phyloP scores from a whole-genome alignment of 2,113 vertebrate genomes.

The Anhinga rufa region DNA sequence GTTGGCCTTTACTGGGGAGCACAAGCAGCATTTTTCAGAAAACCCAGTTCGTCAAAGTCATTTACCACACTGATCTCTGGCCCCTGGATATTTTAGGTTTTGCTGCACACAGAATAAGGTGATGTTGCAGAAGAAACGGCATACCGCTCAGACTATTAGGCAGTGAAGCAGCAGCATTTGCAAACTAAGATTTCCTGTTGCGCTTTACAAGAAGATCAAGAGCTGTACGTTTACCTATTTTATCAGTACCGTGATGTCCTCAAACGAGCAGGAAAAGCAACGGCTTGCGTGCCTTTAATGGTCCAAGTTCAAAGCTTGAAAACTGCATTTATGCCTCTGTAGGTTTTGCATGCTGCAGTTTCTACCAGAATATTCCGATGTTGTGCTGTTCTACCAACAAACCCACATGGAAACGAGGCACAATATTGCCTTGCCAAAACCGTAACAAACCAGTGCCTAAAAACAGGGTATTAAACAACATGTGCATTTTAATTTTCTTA shows the following conservation, averaged over 20 bases:
- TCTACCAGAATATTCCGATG: not conserved
- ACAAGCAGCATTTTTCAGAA: not conserved
- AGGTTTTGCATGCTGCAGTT: accelerated
- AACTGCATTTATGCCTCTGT: not conserved
- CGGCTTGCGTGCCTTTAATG: not conserved
- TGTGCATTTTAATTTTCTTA: accelerated
- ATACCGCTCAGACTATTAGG: not conserved
- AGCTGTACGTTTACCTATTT: not conserved
- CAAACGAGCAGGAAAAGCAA: not conserved
- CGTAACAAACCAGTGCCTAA: accelerated
- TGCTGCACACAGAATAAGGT: not conserved
- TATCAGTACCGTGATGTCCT: not conserved
- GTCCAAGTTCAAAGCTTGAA: not conserved
- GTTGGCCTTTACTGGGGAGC: not conserved
- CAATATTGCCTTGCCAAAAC: no score
- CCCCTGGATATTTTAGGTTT: accelerated
- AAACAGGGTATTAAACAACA: not conserved
- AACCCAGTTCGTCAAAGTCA: accelerated
- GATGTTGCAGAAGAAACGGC: accelerated
- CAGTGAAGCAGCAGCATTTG: not conserved
- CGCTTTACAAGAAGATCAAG: not conserved
- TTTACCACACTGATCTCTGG: accelerated
- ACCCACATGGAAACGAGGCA: accelerated
- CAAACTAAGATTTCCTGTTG: not conserved
- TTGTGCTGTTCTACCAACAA: accelerated